phyloP scores from a whole-genome alignment of 2,888 invertebrate genomes.

The Calameuta pallipes region DNA sequence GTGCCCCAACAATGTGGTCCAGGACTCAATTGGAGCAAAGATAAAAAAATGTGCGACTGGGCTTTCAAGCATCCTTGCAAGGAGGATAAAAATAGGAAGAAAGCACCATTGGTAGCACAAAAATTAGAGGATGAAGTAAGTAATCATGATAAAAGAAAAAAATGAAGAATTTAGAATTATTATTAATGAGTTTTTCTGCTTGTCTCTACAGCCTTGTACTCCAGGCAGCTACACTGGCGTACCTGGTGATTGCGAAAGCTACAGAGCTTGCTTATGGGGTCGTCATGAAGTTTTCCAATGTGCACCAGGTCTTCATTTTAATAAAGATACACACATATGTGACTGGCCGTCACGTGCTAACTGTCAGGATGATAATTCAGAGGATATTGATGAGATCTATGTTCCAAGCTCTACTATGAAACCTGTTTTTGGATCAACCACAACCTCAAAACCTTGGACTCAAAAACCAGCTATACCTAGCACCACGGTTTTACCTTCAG shows the following conservation, averaged over 20 bases:
- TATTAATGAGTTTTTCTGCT: not conserved
- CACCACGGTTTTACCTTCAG: slow-evolving; percentile 49
- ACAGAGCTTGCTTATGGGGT: slow-evolving; percentile 84
- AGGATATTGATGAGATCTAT: slow-evolving; percentile 15
- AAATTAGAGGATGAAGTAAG: not conserved
- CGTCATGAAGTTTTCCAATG: slow-evolving; percentile 79
- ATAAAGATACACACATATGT: slow-evolving; percentile 74
- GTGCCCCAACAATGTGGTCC: slow-evolving; percentile 80
- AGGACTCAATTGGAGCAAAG: slow-evolving; percentile 79
- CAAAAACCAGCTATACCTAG: slow-evolving; percentile 49
- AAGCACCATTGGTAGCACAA: not conserved
- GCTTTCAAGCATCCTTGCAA: slow-evolving; percentile 68
- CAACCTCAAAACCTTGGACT: slow-evolving; percentile 47
- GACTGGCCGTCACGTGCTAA: slow-evolving; percentile 79
- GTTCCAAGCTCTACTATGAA: slow-evolving; percentile 25
- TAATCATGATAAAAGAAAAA: slow-evolving; percentile 23
- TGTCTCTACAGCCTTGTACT: slow-evolving; percentile 40
- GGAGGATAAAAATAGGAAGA: slow-evolving; percentile 11
- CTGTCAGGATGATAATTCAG: slow-evolving; percentile 65
- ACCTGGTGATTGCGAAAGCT: slow-evolving; percentile 79
- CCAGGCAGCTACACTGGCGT: slow-evolving; percentile 52
- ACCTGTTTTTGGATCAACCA: slow-evolving; percentile 24
- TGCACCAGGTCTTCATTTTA: slow-evolving; percentile 82
- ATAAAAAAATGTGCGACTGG: slow-evolving; percentile 81
- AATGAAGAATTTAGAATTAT: not conserved